Conservation (phyloP, 53 echinoderm and acorn worm species). For the Paracentrotus lividus region DNA sequence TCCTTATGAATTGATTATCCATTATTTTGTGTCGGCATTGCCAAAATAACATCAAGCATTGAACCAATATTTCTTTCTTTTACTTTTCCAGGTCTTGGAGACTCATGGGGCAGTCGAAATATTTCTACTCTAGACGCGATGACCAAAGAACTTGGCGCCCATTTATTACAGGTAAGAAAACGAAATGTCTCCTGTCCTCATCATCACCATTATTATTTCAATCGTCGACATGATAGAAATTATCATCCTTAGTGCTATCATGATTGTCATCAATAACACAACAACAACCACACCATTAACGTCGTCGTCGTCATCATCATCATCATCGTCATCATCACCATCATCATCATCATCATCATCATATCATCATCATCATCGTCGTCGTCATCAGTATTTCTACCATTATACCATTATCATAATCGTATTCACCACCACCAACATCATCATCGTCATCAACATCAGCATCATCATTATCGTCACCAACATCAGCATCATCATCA, state of each 20-base stretch:
- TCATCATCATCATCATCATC: conserved; percentile 75
- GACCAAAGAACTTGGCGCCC: conserved; percentile 96
- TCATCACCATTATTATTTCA: neutral
- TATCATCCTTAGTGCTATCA: too few relatives aligned
- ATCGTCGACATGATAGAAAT: too few relatives aligned
- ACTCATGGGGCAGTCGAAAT: conserved; percentile 94
- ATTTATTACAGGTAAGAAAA: conserved; percentile 94
- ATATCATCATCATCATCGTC: conserved; percentile 3
- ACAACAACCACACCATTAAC: conserved; percentile 18
- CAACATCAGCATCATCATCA: too few relatives aligned
- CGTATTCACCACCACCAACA: neutral
- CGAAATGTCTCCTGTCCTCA: neutral
- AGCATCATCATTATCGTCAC: too few relatives aligned
- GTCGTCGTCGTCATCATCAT: conserved; percentile 37
- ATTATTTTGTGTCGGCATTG: too few relatives aligned
- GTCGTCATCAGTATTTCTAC: neutral
- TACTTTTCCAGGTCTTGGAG: conserved; percentile 85
- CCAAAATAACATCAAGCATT: too few relatives aligned
- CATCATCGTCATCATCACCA: conserved; percentile 63
- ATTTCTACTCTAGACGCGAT: conserved; percentile 82
- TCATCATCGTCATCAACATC: conserved; percentile 12
- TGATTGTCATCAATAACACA: neutral
- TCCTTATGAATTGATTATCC: too few relatives aligned
- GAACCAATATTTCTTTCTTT: neutral
- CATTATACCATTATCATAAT: conserved; percentile 8